phyloP scores from a whole-genome alignment of 2,888 invertebrate genomes.

The Lycophotia porphyrea region DNA sequence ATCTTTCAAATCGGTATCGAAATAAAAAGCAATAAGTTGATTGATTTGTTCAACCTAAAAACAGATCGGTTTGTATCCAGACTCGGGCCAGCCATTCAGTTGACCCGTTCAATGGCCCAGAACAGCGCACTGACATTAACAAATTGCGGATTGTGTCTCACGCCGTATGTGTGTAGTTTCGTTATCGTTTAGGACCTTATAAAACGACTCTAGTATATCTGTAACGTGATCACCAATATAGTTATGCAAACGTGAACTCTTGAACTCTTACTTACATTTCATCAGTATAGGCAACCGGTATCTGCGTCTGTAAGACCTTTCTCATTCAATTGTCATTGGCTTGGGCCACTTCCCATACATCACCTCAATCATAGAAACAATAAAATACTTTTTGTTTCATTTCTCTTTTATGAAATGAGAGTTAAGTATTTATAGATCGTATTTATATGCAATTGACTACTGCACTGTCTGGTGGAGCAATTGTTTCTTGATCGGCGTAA shows the following conservation, averaged over 20 bases:
- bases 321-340: slow-evolving; percentile 60
- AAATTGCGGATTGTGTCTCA: slow-evolving; percentile 71
- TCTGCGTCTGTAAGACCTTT: slow-evolving; percentile 51
- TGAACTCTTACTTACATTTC: slow-evolving; percentile 61
- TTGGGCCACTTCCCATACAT: slow-evolving; percentile 60
- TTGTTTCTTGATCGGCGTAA: slow-evolving; percentile 63
- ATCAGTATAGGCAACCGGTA: slow-evolving; percentile 39
- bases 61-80: slow-evolving; percentile 70
- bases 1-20: slow-evolving; percentile 60
- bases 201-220: slow-evolving; percentile 44
- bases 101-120: slow-evolving; percentile 69
- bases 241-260: slow-evolving; percentile 59
- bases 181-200: slow-evolving; percentile 51
- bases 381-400: slow-evolving; percentile 47
- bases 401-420: slow-evolving; percentile 37
- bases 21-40: slow-evolving; percentile 70
- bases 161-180: slow-evolving; percentile 51
- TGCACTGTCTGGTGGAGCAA: slow-evolving; percentile 30
- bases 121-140: slow-evolving; percentile 71
- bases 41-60: slow-evolving; percentile 75
- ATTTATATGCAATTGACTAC: slow-evolving; percentile 50
- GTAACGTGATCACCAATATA: slow-evolving; percentile 55
- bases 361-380: slow-evolving; percentile 51
- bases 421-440: slow-evolving; percentile 32
- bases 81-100: slow-evolving; percentile 63